Evolutionary conservation across 1,140 invertebrate genomes (phyloP).

Genomic region (Drosophila subpulchrella): DNA sequence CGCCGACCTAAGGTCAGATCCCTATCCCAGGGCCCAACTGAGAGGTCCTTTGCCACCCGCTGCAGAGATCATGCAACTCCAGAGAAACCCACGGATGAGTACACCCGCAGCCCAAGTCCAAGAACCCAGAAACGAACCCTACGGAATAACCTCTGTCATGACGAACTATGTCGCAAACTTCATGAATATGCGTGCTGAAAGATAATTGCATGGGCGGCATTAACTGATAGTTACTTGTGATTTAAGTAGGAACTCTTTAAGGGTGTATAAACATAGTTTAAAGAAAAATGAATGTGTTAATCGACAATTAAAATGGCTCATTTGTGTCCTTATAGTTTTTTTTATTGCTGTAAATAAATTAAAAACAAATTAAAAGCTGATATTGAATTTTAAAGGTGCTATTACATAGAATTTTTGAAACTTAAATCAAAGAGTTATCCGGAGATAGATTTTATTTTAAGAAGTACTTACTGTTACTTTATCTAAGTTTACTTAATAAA

Average conservation of each 20-base stretch:
- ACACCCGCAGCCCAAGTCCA: background rate
- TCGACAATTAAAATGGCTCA: background rate
- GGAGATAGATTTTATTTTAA: no score
- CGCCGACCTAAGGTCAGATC: background rate
- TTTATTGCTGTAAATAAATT: background rate
- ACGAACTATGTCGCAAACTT: constrained; percentile 43
- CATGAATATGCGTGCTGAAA: constrained; percentile 18
- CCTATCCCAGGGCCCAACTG: background rate
- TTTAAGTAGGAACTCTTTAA: background rate
- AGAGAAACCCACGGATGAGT: background rate
- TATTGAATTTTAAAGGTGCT: no score
- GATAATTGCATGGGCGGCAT: background rate
- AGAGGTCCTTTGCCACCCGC: background rate
- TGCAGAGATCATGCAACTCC: background rate
- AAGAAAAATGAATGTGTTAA: background rate
- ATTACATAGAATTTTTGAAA: no score
- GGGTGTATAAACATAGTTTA: background rate
- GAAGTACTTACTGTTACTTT: no score
- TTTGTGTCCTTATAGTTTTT: background rate
- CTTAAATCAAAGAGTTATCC: no score
- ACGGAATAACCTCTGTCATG: constrained; percentile 26
- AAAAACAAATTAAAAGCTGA: background rate
- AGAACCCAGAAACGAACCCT: constrained; percentile 18
- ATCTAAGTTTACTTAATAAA: no score
- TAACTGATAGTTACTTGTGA: constrained; percentile 2